phyloP scores from a whole-genome alignment of 2,113 vertebrate genomes.

The Ophiodon elongatus region DNA sequence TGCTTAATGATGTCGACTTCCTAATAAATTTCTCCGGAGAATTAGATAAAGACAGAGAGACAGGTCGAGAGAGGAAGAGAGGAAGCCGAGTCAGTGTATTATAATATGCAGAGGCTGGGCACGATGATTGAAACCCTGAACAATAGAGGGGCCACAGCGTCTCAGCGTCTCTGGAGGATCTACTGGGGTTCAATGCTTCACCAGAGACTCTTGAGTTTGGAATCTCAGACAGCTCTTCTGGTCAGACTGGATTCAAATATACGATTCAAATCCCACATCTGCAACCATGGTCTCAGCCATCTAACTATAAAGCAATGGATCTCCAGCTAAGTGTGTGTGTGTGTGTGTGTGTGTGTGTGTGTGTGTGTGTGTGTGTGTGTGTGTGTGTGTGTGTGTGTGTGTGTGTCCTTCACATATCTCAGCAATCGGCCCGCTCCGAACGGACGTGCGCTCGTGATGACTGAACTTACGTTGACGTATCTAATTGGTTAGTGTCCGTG shows the following conservation, averaged over 20 bases:
- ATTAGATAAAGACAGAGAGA: slow-evolving; percentile 31
- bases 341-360: not conserved
- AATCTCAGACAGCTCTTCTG: not conserved
- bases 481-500: not conserved
- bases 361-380: not conserved
- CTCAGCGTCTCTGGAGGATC: not conserved
- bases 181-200: not conserved
- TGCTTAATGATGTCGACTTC: slow-evolving; percentile 63
- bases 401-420: not conserved
- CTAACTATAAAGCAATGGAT: not conserved
- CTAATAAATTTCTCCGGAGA: slow-evolving; percentile 51
- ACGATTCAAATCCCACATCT: not conserved
- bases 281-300: not conserved
- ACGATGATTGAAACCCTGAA: slow-evolving; percentile 1
- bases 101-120: not conserved
- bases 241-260: not conserved
- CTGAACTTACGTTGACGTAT: not conserved
- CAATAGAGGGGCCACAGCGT: not conserved
- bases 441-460: not conserved
- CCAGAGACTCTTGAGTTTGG: not conserved
- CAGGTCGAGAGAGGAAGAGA: slow-evolving; percentile 1
- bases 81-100: not conserved
- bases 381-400: not conserved
- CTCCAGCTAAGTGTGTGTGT: not conserved
- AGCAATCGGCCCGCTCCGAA: not conserved